Percentiles rank a stretch among this genome's conserved stretches.
Evolutionary conservation across 92 coral and sea anemone genomes (phyloP).

Genomic region (Porites lobata): DNA sequence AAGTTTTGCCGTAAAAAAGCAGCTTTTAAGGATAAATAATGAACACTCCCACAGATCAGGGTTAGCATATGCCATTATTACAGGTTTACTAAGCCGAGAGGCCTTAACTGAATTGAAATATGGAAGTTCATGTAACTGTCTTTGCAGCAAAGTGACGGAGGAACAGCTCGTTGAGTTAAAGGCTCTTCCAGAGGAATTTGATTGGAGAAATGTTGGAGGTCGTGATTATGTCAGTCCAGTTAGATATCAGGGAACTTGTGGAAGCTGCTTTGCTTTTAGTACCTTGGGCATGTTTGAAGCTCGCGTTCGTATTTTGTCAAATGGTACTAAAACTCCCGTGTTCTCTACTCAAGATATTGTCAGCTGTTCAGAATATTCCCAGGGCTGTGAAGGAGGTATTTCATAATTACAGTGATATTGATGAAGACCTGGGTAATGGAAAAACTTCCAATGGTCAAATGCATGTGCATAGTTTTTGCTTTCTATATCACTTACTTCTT

Average conservation of each 20-base stretch:
- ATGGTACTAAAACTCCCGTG: conserved; percentile 58
- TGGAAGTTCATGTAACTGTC: no score
- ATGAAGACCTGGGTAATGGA: neutral
- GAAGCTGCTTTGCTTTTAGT: conserved; percentile 79
- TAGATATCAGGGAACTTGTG: conserved; percentile 68
- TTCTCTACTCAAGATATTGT: conserved; percentile 80
- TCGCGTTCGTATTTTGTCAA: conserved; percentile 68
- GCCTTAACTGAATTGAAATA: no score
- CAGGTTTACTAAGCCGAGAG: no score
- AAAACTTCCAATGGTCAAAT: no score
- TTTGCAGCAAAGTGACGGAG: conserved; percentile 16
- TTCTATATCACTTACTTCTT: no score
- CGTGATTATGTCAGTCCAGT: conserved; percentile 76
- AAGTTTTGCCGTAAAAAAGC: no score
- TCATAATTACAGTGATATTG: neutral
- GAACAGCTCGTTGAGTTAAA: conserved; percentile 48
- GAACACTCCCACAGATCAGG: no score
- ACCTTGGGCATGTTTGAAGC: conserved; percentile 86
- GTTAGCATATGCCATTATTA: no score
- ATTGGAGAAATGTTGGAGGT: conserved; percentile 79
- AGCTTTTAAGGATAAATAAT: no score
- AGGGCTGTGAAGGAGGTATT: conserved; percentile 86
- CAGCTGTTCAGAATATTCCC: conserved; percentile 81
- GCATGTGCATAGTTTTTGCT: no score
- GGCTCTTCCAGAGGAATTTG: conserved; percentile 69